phyloP scores from a whole-genome alignment of 1,140 invertebrate genomes.

The Aleiodes sp. region DNA sequence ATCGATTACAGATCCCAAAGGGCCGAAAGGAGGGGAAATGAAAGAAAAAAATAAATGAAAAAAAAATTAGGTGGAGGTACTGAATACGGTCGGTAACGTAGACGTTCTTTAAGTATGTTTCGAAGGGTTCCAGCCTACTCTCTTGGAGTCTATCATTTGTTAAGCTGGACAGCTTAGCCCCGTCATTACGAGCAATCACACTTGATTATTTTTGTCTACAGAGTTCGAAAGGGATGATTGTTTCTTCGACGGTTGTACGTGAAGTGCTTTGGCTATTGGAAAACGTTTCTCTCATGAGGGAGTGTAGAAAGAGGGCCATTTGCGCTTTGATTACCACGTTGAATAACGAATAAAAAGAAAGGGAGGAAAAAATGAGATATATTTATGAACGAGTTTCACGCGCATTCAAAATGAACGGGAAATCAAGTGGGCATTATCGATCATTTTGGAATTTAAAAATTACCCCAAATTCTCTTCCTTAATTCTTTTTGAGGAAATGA shows the following conservation, averaged over 20 bases:
- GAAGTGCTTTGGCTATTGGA: neutral
- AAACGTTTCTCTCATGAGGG: neutral
- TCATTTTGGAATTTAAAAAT: neutral
- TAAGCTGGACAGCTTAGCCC: slow-evolving; percentile 64
- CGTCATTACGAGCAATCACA: slow-evolving; percentile 65
- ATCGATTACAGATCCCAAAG: slow-evolving; percentile 33
- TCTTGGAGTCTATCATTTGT: slow-evolving; percentile 59
- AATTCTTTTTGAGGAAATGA: too few relatives aligned
- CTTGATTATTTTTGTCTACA: slow-evolving; percentile 67
- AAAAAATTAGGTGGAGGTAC: neutral
- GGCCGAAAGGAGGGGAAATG: too few relatives aligned
- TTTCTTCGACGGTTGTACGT: slow-evolving; percentile 15
- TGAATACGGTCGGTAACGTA: neutral
- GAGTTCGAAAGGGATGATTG: slow-evolving; percentile 35
- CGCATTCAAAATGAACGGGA: neutral
- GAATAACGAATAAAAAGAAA: neutral
- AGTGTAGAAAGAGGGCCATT: too few relatives aligned
- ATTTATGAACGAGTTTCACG: slow-evolving; percentile 22
- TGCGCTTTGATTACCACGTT: slow-evolving; percentile 14
- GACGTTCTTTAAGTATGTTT: slow-evolving; percentile 14
- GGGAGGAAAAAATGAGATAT: neutral
- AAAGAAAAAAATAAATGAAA: neutral
- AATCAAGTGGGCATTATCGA: neutral
- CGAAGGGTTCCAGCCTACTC: slow-evolving; percentile 4
- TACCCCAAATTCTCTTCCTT: neutral